Conservation (phyloP, 2,797 vertebrate genomes). For the Sparidentex hasta region DNA sequence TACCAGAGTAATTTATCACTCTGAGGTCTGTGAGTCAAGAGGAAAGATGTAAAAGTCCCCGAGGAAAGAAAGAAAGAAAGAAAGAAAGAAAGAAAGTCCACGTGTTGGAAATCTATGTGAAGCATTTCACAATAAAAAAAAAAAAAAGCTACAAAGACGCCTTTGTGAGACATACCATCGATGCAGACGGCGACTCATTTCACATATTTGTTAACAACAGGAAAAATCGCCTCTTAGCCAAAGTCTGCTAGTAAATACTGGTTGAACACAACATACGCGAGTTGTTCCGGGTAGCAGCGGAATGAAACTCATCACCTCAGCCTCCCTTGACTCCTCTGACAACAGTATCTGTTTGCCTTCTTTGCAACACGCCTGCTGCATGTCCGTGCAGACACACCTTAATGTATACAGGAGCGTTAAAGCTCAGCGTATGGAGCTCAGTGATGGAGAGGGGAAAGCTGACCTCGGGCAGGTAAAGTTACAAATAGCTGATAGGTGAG, state of each 20-base stretch:
- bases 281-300: background rate
- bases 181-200: background rate
- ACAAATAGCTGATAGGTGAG: slow-evolving; percentile 83
- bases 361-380: slow-evolving; percentile 56
- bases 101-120: slow-evolving; percentile 35
- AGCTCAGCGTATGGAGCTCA: slow-evolving; percentile 59
- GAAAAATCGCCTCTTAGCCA: background rate
- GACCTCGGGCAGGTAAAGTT: slow-evolving; percentile 71
- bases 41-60: slow-evolving; percentile 48
- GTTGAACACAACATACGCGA: background rate
- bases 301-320: slow-evolving; percentile 46
- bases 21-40: slow-evolving; percentile 70
- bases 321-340: slow-evolving; percentile 64
- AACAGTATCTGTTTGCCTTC: slow-evolving; percentile 46
- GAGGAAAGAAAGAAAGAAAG: slow-evolving; percentile 7
- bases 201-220: background rate
- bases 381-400: slow-evolving; percentile 72
- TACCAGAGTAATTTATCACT: slow-evolving; percentile 72
- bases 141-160: slow-evolving; percentile 10
- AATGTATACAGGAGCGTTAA: slow-evolving; percentile 59
- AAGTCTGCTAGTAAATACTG: background rate
- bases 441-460: slow-evolving; percentile 63
- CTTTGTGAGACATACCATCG: background rate
- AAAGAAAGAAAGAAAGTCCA: background rate
- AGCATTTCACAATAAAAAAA: slow-evolving; percentile 34